Evolutionary conservation across 2,888 invertebrate species (phyloP), one percentile per base, ranked within the genome.

Genomic region (Phymatocera aterrima): DNA sequence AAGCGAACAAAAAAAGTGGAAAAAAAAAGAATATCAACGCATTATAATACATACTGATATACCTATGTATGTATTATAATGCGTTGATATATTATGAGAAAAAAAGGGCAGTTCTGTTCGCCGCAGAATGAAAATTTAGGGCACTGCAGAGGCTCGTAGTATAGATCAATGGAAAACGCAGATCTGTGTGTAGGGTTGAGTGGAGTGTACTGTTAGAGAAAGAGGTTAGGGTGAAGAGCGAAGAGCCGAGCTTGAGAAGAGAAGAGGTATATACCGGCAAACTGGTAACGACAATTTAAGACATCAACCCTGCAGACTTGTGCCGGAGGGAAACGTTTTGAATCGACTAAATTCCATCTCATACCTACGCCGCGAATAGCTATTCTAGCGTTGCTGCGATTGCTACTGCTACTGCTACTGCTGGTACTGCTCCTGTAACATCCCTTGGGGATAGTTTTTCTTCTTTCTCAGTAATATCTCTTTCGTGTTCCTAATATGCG

Each of bases 81-180:
- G 37, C 40, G 21, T 5, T 10, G 18, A 12, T 8, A 21, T 43
- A 40, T 24, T n/a, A n/a, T n/a, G 40, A 43, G n/a, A 68, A 15
- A 34, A 72, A 48, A 34, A 34, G 31, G 51, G 51, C 48, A n/a
- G n/a, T n/a, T n/a, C n/a, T n/a, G n/a, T n/a, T n/a, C 72, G 48
- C 51, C n/a, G 48, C 48, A 43, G 46, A 31, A 46, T 2, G 43
- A 72, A 72, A 51, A 72, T 72, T 72, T 72, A 72, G 72, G 72
- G 51, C 72, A 72, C 72, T 72, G 72, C 72, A 48, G 72, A 72
- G 72, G 51, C 61, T 64, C 48, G 72, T 51, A 21, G 18, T 48
- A 43, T 51, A 72, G 72, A 72, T 72, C 72, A 51, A 72, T 72
- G 72, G 34, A 51, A 72, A 72, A 48, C 72, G 48, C 40, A 46